A percentile compares a stretch with the other conserved stretches of the same genome.
Conservation (phyloP, 1,140 invertebrate species). For the Parapsyche elsis region DNA sequence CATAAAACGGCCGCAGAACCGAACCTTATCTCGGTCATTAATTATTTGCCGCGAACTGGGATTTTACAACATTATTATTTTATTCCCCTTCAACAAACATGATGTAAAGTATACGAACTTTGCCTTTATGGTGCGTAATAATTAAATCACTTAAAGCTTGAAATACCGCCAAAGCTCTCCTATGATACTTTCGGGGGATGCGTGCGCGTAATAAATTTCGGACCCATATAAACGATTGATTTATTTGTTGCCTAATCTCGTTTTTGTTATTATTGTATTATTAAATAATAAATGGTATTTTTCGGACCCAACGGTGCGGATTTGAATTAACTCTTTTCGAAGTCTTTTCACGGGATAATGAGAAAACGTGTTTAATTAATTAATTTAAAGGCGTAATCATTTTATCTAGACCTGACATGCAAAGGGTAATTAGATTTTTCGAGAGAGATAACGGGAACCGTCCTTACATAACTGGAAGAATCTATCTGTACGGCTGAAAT, state of each 20-base stretch:
- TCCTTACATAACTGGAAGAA: conserved; percentile 5
- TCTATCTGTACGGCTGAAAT: background rate
- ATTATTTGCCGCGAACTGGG: conserved; percentile 17
- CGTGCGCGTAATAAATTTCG: no score
- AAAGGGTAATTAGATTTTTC: conserved; percentile 32
- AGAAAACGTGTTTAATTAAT: conserved; percentile 29
- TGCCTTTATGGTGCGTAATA: conserved; percentile 29
- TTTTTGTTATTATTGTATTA: no score
- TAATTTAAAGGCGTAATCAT: conserved; percentile 29
- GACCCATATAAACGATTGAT: no score
- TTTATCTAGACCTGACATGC: conserved; percentile 30
- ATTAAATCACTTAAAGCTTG: conserved; percentile 23
- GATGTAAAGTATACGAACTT: conserved; percentile 32
- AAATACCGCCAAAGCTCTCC: background rate
- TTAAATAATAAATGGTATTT: no score
- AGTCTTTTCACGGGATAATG: conserved; percentile 2
- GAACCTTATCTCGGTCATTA: conserved; percentile 30
- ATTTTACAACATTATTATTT: conserved; percentile 31
- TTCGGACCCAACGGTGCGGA: no score
- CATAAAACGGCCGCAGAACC: conserved; percentile 23
- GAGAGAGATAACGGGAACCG: conserved; percentile 5
- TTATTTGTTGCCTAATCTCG: no score
- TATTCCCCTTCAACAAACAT: conserved; percentile 31
- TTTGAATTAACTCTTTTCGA: conserved; percentile 1
- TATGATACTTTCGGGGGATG: background rate